Evolutionary conservation across 2,888 invertebrate species (phyloP).

Genomic region (Dasypogon diadema): DNA sequence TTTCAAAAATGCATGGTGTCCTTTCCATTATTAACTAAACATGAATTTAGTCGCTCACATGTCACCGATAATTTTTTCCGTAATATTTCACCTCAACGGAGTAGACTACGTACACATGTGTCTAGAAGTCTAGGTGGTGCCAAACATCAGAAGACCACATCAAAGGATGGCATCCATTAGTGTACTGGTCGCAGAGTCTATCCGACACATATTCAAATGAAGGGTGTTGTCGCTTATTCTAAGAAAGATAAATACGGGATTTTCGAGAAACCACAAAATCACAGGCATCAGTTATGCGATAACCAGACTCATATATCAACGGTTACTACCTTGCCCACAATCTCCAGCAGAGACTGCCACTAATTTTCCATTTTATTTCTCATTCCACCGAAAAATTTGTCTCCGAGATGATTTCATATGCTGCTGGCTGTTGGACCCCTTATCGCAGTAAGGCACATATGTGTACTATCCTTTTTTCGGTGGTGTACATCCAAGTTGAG

Average conservation of each 20-base stretch:
- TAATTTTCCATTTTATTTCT: constrained; percentile 28
- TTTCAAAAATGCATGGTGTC: constrained; percentile 1
- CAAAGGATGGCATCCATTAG: neutral
- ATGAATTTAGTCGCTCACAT: neutral
- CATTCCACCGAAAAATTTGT: constrained; percentile 27
- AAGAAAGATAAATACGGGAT: constrained; percentile 38
- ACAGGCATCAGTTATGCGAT: neutral
- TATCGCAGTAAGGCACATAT: constrained; percentile 9
- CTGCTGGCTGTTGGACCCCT: neutral
- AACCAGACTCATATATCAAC: constrained; percentile 13
- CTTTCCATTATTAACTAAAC: constrained; percentile 11
- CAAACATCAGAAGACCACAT: neutral
- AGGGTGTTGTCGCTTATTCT: constrained; percentile 2
- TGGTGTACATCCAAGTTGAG: neutral
- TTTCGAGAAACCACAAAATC: constrained; percentile 23
- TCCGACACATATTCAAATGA: constrained; percentile 24
- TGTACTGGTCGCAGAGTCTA: too few species aligned
- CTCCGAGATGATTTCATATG: constrained; percentile 25
- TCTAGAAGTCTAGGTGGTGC: too few species aligned
- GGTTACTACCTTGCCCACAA: neutral
- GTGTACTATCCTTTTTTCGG: constrained; percentile 18
- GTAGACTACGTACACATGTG: neutral
- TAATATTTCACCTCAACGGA: neutral
- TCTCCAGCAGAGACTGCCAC: constrained; percentile 24
- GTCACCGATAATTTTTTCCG: neutral